Base-by-base conservation (phyloP, 2,113 vertebrate genomes). In the Microtus pennsylvanicus region DNA sequence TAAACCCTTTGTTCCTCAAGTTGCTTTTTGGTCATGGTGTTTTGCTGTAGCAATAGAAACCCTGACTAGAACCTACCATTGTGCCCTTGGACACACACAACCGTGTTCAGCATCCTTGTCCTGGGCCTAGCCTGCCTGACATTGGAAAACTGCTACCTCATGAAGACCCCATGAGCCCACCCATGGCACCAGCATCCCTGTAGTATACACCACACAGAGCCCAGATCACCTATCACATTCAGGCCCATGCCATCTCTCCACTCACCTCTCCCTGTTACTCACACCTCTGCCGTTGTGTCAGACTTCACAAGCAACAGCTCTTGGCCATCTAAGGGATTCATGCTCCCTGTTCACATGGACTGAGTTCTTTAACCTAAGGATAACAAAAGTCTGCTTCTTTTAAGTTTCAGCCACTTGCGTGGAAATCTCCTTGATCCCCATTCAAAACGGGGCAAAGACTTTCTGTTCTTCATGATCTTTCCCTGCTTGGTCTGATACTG, bases 171-270 rank as follows among this genome's bases (percentile, higher is more conserved):
- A 30, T 50, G 72, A 21, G 16, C 52, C 50, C n/a, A 33, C 3
- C 35, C 12, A 19, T 21, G 30, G 7, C 30, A 11, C 10, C 65
- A 74, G 2, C 4, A 11, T 30, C 76, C 19, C 38, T 28, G 1
- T 4, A 24, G 13, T 10, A 42, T 13, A 26, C 14, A 33, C n/a
- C 22, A 22, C 70, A 58, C 70, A 33, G 16, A 72, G 21, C n/a
- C 16, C 70, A 42, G n/a, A 1, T 9, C 50, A 5, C 2, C 42
- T 26, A 26, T 2, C n/a, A 5, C 2, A 1, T 69, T 42, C 3
- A 5, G 33, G 69, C 50, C 74, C 70, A 21, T 45, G 28, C 35
- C 50, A 45, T 8, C 33, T 61, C 14, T 33, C 26, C 14, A 78
- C 14, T 65, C 81, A 42, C 24, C 12, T 28, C 35, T 63, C 22